Conservation (phyloP, 2,888 invertebrate genomes). For the Acronicta alni region DNA sequence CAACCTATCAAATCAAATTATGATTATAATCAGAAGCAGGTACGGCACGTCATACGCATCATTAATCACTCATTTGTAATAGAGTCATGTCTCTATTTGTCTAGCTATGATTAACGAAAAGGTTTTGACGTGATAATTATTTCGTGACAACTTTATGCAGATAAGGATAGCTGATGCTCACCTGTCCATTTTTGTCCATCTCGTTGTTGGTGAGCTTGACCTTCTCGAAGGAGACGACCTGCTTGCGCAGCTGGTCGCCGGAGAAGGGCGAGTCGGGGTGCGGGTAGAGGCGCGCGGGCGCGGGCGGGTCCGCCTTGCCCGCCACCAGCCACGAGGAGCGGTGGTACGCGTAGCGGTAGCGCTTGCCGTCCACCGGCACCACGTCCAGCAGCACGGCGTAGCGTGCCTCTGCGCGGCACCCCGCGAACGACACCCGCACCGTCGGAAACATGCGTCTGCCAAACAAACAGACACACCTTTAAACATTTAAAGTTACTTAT, state of each 20-base stretch:
- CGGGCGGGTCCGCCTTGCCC: slow-evolving; percentile 99
- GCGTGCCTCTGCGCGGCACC: slow-evolving; percentile 94
- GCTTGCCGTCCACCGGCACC: slow-evolving; percentile 98
- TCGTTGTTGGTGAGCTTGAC: slow-evolving; percentile 99
- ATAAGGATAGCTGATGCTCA: slow-evolving; percentile 65
- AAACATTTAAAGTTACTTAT: slow-evolving; percentile 4
- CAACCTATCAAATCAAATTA: slow-evolving; percentile 56
- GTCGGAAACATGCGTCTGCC: slow-evolving; percentile 97
- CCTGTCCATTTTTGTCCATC: slow-evolving; percentile 98
- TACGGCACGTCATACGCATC: slow-evolving; percentile 33
- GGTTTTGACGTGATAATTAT: slow-evolving; percentile 44
- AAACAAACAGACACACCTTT: slow-evolving; percentile 28
- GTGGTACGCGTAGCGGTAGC: slow-evolving; percentile 99
- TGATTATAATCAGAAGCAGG: slow-evolving; percentile 49
- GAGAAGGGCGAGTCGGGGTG: slow-evolving; percentile 99
- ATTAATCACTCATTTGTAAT: slow-evolving; percentile 56
- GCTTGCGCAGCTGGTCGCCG: slow-evolving; percentile 98
- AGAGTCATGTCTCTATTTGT: slow-evolving; percentile 49
- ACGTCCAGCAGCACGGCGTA: slow-evolving; percentile 99
- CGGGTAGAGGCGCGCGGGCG: slow-evolving; percentile 97
- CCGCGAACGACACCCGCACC: slow-evolving; percentile 97
- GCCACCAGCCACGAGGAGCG: slow-evolving; percentile 99
- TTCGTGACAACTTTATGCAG: slow-evolving; percentile 28
- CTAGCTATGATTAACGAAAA: slow-evolving; percentile 40
- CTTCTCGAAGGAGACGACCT: slow-evolving; percentile 99